Evolutionary conservation across 1,140 invertebrate species (phyloP), one percentile per base, ranked within the genome.

Genomic region (Tetragnatha versicolor): DNA sequence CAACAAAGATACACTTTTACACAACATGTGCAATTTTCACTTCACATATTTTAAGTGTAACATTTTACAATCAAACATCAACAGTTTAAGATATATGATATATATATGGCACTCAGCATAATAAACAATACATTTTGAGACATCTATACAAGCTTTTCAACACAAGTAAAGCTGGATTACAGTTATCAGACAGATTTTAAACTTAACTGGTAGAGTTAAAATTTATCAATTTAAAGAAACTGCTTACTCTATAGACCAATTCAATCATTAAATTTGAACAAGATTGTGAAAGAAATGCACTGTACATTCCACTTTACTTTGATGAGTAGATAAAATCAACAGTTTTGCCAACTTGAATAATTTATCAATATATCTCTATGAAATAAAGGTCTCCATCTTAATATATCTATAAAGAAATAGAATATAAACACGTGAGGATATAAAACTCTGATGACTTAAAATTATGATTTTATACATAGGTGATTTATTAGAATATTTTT

Each of bases 71-170:
- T 76, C 55, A 63, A 77, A 77, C 73, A 77, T 65, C 73, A 77
- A 77, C 73, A 65, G 27, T 60, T 65, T 42, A 53, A 70, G 47
- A 70, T 70, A 53, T 70, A 70, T 68, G 42, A 68, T 68, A 70
- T 70, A 77, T 77, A 73, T 77, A 76, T 77, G 73, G 73, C 73
- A 77, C 73, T 77, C 73, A 77, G 42, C 58, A 45, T 45, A 60
- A 75, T 51, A 70, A 75, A 49, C 55, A 49, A 75, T 63, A 75
- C 72, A 75, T 35, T 42, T 58, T 45, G 12, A 33, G 58, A 60
- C 72, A 75, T 37, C 58, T 75, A 75, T 61, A 63, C 27, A 42
- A 42, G 37, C 69, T 60, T 6, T 10, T 22, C 58, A 60, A 60
- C 29, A 73, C 35, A 20, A 58, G 63, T 27, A 55, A 53, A 51